Evolutionary conservation across 2,888 invertebrate genomes (phyloP).

Genomic region (Coecobrya sp.): DNA sequence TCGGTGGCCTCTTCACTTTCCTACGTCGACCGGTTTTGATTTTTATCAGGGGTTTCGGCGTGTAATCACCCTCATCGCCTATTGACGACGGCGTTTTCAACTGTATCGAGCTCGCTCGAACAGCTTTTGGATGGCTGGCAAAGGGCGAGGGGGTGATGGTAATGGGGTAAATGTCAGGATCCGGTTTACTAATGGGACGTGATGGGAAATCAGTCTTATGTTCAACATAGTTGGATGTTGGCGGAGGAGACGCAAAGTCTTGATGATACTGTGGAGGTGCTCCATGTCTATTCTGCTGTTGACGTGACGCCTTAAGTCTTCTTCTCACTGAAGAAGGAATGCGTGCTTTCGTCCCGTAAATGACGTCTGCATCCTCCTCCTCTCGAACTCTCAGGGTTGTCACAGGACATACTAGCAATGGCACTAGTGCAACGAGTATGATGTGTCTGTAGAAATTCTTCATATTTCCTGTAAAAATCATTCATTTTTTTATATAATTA

Average conservation of each 20-base stretch:
- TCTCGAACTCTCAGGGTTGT: conserved; percentile 78
- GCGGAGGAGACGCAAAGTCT: conserved; percentile 71
- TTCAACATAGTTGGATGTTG: conserved; percentile 80
- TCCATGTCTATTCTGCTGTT: conserved; percentile 56
- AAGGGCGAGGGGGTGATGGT: conserved; percentile 78
- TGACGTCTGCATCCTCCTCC: conserved; percentile 79
- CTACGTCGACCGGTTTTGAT: conserved; percentile 81
- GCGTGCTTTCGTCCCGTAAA: conserved; percentile 78
- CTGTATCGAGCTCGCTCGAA: conserved; percentile 78
- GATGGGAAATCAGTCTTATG: conserved; percentile 76
- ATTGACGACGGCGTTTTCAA: conserved; percentile 67
- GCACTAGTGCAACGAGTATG: conserved; percentile 80
- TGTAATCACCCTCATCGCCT: conserved; percentile 64
- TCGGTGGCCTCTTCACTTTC: conserved; percentile 84
- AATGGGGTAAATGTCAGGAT: conserved; percentile 74
- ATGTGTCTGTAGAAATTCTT: conserved; percentile 78
- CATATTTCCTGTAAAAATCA: conserved; percentile 77
- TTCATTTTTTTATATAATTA: background rate
- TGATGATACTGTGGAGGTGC: conserved; percentile 63
- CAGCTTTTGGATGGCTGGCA: conserved; percentile 78
- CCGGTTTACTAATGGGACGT: conserved; percentile 73
- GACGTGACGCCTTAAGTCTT: conserved; percentile 77
- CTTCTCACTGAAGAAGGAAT: conserved; percentile 77
- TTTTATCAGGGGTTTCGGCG: conserved; percentile 77
- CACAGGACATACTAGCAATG: conserved; percentile 81